These are phyloP conservation scores for Heliconius erato DNA, from an alignment of 2,888 invertebrate genomes.

Conservation along the genomic window DNA sequence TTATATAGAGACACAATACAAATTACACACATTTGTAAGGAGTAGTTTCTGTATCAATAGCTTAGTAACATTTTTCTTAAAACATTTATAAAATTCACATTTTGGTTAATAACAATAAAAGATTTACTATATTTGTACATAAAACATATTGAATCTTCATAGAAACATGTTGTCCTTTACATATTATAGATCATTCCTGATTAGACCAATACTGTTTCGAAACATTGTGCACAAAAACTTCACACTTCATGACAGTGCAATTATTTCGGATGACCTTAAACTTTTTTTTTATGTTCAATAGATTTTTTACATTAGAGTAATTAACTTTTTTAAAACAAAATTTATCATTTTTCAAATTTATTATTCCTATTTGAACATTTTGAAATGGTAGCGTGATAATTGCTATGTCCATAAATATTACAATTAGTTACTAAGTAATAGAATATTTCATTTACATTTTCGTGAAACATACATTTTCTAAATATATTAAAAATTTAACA, in stretches of 20 bases:
- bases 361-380: constrained; percentile 37
- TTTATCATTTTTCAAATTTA: constrained; percentile 31
- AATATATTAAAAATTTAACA: constrained; percentile 42
- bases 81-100: not conserved
- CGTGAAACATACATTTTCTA: constrained; percentile 42
- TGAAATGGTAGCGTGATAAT: constrained; percentile 43
- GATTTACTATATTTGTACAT: constrained; percentile 13
- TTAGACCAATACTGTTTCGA: constrained; percentile 49
- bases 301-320: constrained; percentile 37
- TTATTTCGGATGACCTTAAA: constrained; percentile 31
- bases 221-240: constrained; percentile 70
- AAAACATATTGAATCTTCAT: not conserved
- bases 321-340: constrained; percentile 31
- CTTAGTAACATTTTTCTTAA: not conserved
- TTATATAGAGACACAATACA: constrained; percentile 26
- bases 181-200: constrained; percentile 63
- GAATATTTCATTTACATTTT: constrained; percentile 36
- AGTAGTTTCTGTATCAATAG: not conserved
- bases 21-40: constrained; percentile 17
- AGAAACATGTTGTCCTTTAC: constrained; percentile 1
- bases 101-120: not conserved
- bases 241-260: constrained; percentile 37
- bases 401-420: constrained; percentile 48
- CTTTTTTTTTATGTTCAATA: constrained; percentile 39
- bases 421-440: constrained; percentile 25